A percentile compares a stretch with the other conserved stretches of the same genome.
phyloP scores from a whole-genome alignment of 1,140 invertebrate species.

The Adelges cooleyi region DNA sequence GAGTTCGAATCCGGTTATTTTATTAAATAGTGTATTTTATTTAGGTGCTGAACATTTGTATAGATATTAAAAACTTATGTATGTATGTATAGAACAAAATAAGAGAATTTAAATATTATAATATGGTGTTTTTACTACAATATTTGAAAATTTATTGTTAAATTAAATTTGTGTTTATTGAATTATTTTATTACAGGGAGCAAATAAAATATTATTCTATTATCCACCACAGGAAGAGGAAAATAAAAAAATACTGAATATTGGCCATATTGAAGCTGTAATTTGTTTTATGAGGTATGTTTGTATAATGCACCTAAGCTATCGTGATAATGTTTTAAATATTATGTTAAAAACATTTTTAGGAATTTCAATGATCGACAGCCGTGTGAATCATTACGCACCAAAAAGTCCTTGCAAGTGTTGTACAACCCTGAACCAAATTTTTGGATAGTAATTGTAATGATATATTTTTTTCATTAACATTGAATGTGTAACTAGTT shows the following conservation, averaged over 20 bases:
- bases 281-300: slow-evolving; percentile 13
- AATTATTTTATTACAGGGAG: neutral
- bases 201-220: slow-evolving; percentile 14
- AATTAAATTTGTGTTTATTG: no score
- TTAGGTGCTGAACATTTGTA: no score
- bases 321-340: neutral
- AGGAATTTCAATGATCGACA: slow-evolving; percentile 9
- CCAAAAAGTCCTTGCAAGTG: slow-evolving; percentile 7
- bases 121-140: no score
- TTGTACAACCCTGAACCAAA: slow-evolving; percentile 2
- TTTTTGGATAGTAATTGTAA: slow-evolving; percentile 26
- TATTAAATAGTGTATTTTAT: no score
- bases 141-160: no score
- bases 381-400: slow-evolving; percentile 13
- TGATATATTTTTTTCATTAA: neutral
- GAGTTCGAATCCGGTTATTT: no score
- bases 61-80: no score
- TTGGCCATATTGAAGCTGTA: slow-evolving; percentile 24
- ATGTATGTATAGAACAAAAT: no score
- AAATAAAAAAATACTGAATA: slow-evolving; percentile 16
- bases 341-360: neutral
- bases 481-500: neutral
- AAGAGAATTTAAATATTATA: no score
- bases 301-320: neutral
- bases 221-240: neutral